A percentile compares a stretch with the other conserved stretches of the same genome.
Evolutionary conservation across 2,888 invertebrate species (phyloP).

Genomic region (Yponomeuta plumbellus): DNA sequence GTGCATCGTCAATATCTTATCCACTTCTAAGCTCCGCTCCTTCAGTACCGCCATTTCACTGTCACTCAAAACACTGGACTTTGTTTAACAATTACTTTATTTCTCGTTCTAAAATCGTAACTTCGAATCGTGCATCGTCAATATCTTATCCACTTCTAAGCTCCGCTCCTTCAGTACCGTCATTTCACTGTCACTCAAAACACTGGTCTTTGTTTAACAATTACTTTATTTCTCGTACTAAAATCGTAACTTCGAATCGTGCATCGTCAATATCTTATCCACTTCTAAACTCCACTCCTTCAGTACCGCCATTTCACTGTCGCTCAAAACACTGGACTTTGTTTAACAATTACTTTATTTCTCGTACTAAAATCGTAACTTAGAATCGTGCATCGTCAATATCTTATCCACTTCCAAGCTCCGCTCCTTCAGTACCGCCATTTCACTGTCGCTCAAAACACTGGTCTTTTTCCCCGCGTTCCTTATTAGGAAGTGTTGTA

Average conservation of each 20-base stretch:
- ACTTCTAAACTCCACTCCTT: conserved; percentile 78
- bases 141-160: conserved; percentile 79
- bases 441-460: conserved; percentile 47
- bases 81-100: no score
- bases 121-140: conserved; percentile 71
- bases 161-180: conserved; percentile 69
- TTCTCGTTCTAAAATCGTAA: conserved; percentile 40
- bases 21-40: no score
- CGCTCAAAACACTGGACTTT: conserved; percentile 47
- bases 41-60: no score
- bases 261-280: conserved; percentile 79
- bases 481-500: conserved; percentile 89
- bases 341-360: not conserved
- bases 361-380: conserved; percentile 44
- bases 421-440: conserved; percentile 65
- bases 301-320: conserved; percentile 48
- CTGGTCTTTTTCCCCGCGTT: conserved; percentile 70
- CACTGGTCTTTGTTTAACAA: conserved; percentile 35
- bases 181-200: conserved; percentile 52
- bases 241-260: conserved; percentile 61
- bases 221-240: conserved; percentile 23
- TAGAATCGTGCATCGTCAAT: conserved; percentile 71
- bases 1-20: no score
- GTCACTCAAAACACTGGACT: no score
- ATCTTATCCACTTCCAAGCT: conserved; percentile 81